Percentiles rank a stretch among this genome's conserved stretches.
Conservation (phyloP, 2,113 vertebrate genomes). For the Struthidea cinerea region DNA sequence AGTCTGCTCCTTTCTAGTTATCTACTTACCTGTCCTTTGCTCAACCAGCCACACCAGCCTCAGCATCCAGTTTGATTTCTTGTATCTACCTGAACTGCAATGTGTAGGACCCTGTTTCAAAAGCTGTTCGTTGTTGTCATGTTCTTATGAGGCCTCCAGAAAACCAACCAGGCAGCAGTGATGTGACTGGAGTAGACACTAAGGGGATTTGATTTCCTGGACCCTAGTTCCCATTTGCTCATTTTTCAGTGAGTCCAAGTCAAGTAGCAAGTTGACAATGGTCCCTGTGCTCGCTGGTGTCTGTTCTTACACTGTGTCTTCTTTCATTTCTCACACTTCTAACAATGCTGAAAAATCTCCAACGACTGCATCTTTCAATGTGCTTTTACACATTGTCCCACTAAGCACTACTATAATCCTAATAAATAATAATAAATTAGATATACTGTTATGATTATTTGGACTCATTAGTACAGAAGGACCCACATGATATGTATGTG, state of each 20-base stretch:
- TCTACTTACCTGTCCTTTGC: not conserved
- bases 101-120: not conserved
- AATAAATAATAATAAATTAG: conserved; percentile 67
- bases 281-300: not conserved
- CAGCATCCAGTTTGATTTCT: not conserved
- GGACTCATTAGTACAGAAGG: not conserved
- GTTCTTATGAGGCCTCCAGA: not conserved
- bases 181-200: not conserved
- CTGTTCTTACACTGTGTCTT: not conserved
- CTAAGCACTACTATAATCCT: not conserved
- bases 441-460: not conserved
- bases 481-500: not conserved
- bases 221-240: not conserved
- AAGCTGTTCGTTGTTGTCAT: not conserved
- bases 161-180: not conserved
- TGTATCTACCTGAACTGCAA: not conserved
- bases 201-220: not conserved
- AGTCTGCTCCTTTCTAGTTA: not conserved
- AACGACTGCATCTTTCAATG: not conserved
- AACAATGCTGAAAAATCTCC: not conserved
- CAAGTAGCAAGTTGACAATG: not conserved
- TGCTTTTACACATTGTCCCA: not conserved
- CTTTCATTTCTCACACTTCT: not conserved
- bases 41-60: not conserved
- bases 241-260: not conserved